Evolutionary conservation across 2,888 invertebrate genomes (phyloP).

Genomic region (Campoletis raptor): DNA sequence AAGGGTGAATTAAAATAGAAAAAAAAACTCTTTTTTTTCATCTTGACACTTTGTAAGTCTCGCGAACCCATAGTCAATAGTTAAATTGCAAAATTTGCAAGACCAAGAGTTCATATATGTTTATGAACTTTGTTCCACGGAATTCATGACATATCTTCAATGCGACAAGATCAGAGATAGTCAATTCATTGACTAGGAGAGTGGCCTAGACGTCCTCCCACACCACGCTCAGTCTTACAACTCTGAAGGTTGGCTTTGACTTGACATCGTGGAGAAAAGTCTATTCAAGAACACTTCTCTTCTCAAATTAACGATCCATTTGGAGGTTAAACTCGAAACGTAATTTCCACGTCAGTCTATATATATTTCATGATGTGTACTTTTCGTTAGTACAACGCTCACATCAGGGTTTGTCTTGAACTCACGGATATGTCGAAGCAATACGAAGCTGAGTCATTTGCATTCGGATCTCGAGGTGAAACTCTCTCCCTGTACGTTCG

Average conservation of each 20-base stretch:
- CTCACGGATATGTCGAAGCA: conserved; percentile 57
- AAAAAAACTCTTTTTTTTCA: neutral
- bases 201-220: neutral
- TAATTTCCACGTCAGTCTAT: neutral
- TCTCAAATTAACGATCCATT: neutral
- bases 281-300: neutral
- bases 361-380: conserved; percentile 1
- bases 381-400: conserved; percentile 34
- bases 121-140: neutral
- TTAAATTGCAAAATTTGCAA: neutral
- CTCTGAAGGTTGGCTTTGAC: neutral
- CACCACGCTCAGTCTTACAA: neutral
- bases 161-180: neutral
- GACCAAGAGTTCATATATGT: neutral
- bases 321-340: neutral
- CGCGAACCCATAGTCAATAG: neutral
- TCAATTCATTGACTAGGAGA: neutral
- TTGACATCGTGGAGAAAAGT: neutral
- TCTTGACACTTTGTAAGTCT: neutral
- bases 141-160: neutral
- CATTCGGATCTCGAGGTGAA: conserved; percentile 52
- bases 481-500: conserved; percentile 19
- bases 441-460: conserved; percentile 59
- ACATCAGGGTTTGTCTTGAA: conserved; percentile 35
- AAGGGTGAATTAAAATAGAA: neutral